Evolutionary conservation across 2,888 invertebrate species (phyloP).

Genomic region (Microctonus hyperodae): DNA sequence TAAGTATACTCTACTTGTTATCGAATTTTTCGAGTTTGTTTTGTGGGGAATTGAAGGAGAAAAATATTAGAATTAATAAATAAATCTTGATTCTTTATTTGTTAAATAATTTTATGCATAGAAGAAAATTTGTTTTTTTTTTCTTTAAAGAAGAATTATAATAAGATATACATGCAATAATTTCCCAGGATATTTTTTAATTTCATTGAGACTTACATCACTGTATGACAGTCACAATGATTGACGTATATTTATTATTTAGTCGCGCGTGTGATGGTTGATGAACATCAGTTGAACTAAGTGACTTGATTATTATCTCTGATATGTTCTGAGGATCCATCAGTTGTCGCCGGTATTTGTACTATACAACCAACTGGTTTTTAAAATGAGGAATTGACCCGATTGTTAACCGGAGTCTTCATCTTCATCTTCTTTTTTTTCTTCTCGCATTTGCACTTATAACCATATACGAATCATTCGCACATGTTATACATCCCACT

Average conservation of each 20-base stretch:
- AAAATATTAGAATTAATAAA: no score
- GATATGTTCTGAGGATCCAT: neutral
- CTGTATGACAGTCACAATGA: no score
- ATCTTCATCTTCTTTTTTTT: constrained; percentile 9
- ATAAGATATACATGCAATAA: no score
- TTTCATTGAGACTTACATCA: no score
- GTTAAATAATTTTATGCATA: no score
- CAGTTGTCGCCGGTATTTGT: constrained; percentile 32
- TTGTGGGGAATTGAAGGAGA: neutral
- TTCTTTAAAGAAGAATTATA: no score
- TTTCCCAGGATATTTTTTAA: no score
- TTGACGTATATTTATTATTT: neutral
- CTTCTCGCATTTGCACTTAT: neutral
- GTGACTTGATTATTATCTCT: neutral
- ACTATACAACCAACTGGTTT: constrained; percentile 51
- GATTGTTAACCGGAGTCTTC: constrained; percentile 51
- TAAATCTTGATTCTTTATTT: no score
- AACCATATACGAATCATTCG: neutral
- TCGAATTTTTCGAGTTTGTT: neutral
- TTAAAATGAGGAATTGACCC: constrained; percentile 54
- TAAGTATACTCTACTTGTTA: neutral
- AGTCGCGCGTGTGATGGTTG: no score
- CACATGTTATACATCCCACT: constrained; percentile 24
- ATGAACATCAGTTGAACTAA: neutral
- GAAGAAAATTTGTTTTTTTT: no score